These are phyloP conservation scores for Habropoda laboriosa DNA, from an alignment of 1,140 invertebrate genomes.

Conservation along the genomic window DNA sequence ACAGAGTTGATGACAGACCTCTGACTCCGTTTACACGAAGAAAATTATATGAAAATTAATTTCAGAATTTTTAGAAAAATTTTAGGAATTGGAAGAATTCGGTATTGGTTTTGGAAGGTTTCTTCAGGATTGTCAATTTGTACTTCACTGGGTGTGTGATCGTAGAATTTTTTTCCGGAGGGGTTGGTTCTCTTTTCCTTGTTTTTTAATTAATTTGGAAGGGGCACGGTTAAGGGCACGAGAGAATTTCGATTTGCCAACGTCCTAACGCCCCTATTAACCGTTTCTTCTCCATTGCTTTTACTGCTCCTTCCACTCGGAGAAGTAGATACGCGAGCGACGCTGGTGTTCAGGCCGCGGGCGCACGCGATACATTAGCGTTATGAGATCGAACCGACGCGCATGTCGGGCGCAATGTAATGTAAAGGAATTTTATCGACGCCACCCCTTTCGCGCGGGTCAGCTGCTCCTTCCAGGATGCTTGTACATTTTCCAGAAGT, in stretches of 20 bases:
- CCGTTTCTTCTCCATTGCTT: not conserved
- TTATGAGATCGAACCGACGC: conserved; percentile 62
- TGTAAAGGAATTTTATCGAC: conserved; percentile 65
- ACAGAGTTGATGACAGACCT: too few species aligned
- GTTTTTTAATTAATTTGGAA: too few species aligned
- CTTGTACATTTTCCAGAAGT: conserved; percentile 27
- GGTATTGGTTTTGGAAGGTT: too few species aligned
- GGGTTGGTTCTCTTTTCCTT: too few species aligned
- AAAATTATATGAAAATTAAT: too few species aligned
- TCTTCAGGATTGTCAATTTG: too few species aligned
- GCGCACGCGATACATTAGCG: conserved; percentile 58
- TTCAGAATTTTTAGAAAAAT: too few species aligned
- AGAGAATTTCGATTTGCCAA: not conserved
- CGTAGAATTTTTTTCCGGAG: too few species aligned
- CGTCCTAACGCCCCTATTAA: not conserved
- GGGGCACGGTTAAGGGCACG: too few species aligned
- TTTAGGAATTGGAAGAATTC: too few species aligned
- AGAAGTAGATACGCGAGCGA: not conserved
- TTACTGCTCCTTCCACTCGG: not conserved
- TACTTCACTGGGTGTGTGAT: too few species aligned
- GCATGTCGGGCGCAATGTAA: conserved; percentile 59
- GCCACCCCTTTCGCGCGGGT: conserved; percentile 49
- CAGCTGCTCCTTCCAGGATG: conserved; percentile 45
- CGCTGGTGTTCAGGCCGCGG: not conserved
- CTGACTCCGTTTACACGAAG: too few species aligned